Conservation (phyloP, 1,140 invertebrate genomes). For the Babylonia areolata region DNA sequence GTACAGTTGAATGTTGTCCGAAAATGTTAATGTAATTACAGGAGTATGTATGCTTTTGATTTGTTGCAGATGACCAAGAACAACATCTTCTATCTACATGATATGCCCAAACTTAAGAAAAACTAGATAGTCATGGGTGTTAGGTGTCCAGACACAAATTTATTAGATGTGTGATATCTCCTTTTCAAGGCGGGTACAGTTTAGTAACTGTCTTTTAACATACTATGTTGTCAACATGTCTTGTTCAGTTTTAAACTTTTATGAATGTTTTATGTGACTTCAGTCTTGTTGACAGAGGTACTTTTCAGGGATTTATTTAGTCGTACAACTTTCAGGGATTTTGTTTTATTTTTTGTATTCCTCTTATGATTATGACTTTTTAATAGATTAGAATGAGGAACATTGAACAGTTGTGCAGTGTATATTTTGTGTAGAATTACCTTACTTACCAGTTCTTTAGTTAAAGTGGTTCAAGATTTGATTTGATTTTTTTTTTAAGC, state of each 20-base stretch:
- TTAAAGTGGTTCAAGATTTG: too few species aligned
- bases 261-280: neutral
- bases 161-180: neutral
- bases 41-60: too few species aligned
- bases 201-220: neutral
- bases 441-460: too few species aligned
- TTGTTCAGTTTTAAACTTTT: neutral
- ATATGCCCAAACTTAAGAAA: constrained; percentile 6
- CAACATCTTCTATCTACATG: constrained; percentile 41
- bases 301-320: neutral
- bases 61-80: constrained; percentile 41
- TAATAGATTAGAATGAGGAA: too few species aligned
- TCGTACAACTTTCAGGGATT: neutral
- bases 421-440: too few species aligned
- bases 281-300: neutral
- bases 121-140: neutral
- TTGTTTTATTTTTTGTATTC: neutral
- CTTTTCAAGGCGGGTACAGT: neutral
- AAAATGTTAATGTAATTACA: too few species aligned
- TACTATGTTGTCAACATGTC: neutral
- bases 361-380: too few species aligned
- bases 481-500: too few species aligned
- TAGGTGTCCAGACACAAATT: neutral
- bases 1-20: too few species aligned
- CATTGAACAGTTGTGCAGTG: too few species aligned